These are phyloP conservation scores for Willowsia nigromaculata DNA, from an alignment of 2,888 invertebrate genomes.

Conservation along the genomic window DNA sequence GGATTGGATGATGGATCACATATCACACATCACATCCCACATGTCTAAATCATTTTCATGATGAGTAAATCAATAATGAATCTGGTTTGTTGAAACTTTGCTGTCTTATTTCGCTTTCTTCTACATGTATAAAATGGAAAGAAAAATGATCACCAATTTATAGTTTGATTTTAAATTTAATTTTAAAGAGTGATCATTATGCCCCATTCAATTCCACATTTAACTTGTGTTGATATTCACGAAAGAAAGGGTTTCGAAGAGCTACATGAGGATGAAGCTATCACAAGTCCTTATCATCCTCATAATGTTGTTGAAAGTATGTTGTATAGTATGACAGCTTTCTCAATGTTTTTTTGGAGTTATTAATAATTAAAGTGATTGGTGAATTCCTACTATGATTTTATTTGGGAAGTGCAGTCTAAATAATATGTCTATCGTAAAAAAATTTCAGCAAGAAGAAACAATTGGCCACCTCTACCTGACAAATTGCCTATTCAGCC, in stretches of 20 bases:
- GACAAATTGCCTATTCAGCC: slow-evolving; percentile 95
- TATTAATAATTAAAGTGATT: too few relatives aligned
- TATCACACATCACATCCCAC: too few relatives aligned
- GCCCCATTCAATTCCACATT: neutral
- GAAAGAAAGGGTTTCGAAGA: neutral
- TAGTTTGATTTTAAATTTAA: neutral
- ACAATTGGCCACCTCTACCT: slow-evolving; percentile 99
- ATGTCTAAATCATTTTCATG: too few relatives aligned
- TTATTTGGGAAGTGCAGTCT: too few relatives aligned
- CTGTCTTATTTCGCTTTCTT: too few relatives aligned
- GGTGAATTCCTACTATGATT: too few relatives aligned
- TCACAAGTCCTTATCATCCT: neutral
- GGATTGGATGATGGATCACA: too few relatives aligned
- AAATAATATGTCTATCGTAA: neutral
- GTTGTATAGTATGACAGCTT: too few relatives aligned
- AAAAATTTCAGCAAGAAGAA: slow-evolving; percentile 84
- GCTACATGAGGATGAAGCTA: slow-evolving; percentile 6
- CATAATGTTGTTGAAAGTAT: neutral
- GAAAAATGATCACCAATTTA: neutral
- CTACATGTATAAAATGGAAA: too few relatives aligned
- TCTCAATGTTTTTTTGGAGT: too few relatives aligned
- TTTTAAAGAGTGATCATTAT: neutral
- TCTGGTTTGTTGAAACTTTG: too few relatives aligned
- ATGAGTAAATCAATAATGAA: too few relatives aligned
- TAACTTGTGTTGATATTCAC: slow-evolving; percentile 27